phyloP scores from a whole-genome alignment of 2,888 invertebrate genomes.

The Melipona bicolor region DNA sequence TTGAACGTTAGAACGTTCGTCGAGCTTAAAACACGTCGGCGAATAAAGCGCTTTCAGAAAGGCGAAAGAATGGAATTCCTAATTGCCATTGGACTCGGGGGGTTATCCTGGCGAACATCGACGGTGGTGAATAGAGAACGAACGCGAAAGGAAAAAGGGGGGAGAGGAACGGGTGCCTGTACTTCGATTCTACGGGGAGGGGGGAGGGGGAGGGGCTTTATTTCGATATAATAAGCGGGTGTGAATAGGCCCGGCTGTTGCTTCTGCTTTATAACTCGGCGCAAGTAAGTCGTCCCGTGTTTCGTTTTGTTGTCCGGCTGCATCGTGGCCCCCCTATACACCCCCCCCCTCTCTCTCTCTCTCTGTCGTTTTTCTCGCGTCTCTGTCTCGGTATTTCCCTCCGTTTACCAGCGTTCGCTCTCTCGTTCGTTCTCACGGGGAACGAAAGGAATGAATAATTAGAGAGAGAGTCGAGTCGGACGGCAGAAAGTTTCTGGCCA shows the following conservation, averaged over 20 bases:
- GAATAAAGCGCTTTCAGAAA: constrained; percentile 11
- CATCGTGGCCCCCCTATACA: neutral
- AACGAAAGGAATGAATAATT: constrained; percentile 75
- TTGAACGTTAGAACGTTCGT: neutral
- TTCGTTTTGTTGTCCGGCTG: constrained; percentile 73
- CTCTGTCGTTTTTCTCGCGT: constrained; percentile 7
- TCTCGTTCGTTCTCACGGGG: constrained; percentile 41
- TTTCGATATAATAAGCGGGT: constrained; percentile 78
- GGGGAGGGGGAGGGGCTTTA: constrained; percentile 61
- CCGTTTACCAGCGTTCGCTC: neutral
- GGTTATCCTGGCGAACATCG: constrained; percentile 30
- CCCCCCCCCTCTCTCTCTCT: constrained; percentile 7
- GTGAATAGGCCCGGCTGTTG: constrained; percentile 77
- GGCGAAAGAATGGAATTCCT: constrained; percentile 40
- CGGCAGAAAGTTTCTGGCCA: constrained; percentile 73
- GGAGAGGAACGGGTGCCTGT: constrained; percentile 1
- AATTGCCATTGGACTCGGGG: constrained; percentile 54
- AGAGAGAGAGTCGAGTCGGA: constrained; percentile 61
- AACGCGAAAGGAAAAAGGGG: constrained; percentile 7
- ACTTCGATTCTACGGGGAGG: constrained; percentile 71
- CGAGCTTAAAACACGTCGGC: neutral
- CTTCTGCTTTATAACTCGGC: constrained; percentile 75
- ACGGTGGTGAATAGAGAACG: constrained; percentile 27
- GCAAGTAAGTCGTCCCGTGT: constrained; percentile 76
- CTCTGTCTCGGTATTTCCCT: neutral